A percentile compares a stretch with the other conserved stretches of the same genome.
phyloP scores from a whole-genome alignment of 2,113 vertebrate species.

The Otus sunia region DNA sequence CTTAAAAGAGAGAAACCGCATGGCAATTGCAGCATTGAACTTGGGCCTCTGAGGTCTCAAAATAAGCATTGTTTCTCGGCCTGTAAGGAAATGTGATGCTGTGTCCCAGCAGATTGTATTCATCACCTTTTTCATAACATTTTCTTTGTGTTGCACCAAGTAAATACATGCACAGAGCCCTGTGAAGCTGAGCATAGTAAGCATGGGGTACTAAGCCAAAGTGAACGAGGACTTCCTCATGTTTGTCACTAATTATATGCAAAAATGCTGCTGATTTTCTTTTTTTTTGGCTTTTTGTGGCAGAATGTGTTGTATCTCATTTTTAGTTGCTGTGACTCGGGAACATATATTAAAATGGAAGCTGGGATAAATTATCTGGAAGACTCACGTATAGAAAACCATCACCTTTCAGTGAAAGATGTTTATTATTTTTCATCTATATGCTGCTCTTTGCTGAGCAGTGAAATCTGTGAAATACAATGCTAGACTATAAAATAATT shows the following conservation, averaged over 20 bases:
- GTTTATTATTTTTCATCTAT: not conserved
- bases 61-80: not conserved
- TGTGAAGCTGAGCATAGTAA: not conserved
- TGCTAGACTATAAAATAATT: not conserved
- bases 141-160: not conserved
- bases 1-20: not conserved
- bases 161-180: not conserved
- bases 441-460: not conserved
- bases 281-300: not conserved
- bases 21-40: not conserved
- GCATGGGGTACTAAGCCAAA: not conserved
- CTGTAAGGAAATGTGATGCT: accelerated
- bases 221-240: not conserved
- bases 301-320: not conserved
- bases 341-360: not conserved
- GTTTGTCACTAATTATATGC: not conserved
- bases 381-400: not conserved
- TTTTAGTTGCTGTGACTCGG: not conserved
- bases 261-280: not conserved
- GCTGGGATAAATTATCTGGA: not conserved
- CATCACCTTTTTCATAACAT: not conserved
- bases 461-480: not conserved
- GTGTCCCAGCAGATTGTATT: not conserved
- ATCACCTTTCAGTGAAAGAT: not conserved
- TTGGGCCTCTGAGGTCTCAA: not conserved